phyloP scores from a whole-genome alignment of 2,888 invertebrate species.

The Mimumesa dahlbomi region DNA sequence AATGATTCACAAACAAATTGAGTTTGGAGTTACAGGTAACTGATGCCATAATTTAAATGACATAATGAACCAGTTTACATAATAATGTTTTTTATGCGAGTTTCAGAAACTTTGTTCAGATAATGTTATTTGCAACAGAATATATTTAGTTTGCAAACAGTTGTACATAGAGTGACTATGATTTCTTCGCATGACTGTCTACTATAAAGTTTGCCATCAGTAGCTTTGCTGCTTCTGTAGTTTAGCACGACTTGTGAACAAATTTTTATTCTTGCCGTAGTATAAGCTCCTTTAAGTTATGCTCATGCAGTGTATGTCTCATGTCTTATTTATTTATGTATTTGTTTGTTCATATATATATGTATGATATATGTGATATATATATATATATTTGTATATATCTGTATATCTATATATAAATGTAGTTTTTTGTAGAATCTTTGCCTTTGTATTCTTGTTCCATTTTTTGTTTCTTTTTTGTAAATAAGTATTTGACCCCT shows the following conservation, averaged over 20 bases:
- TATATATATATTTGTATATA: slow-evolving; percentile 67
- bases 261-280: slow-evolving; percentile 74
- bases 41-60: slow-evolving; percentile 20
- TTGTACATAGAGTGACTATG: slow-evolving; percentile 62
- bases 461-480: slow-evolving; percentile 17
- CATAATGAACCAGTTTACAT: slow-evolving; percentile 16
- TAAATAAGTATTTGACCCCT: slow-evolving; percentile 59
- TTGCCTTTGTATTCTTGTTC: slow-evolving; percentile 29
- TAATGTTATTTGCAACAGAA: slow-evolving; percentile 41
- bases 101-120: slow-evolving; percentile 41
- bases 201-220: slow-evolving; percentile 76
- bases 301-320: slow-evolving; percentile 80
- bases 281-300: slow-evolving; percentile 76
- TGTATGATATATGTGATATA: no score
- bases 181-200: slow-evolving; percentile 79
- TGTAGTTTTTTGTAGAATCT: slow-evolving; percentile 55
- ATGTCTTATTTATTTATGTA: slow-evolving; percentile 75
- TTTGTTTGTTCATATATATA: slow-evolving; percentile 56
- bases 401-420: slow-evolving; percentile 56
- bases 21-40: slow-evolving; percentile 30
- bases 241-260: slow-evolving; percentile 79
- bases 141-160: slow-evolving; percentile 29
- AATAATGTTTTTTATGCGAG: slow-evolving; percentile 18
- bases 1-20: slow-evolving; percentile 13
- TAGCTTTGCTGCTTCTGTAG: slow-evolving; percentile 80